These are phyloP conservation scores for Epizoanthus ramosus DNA, from an alignment of 92 coral and sea anemone genomes.

Conservation along the genomic window DNA sequence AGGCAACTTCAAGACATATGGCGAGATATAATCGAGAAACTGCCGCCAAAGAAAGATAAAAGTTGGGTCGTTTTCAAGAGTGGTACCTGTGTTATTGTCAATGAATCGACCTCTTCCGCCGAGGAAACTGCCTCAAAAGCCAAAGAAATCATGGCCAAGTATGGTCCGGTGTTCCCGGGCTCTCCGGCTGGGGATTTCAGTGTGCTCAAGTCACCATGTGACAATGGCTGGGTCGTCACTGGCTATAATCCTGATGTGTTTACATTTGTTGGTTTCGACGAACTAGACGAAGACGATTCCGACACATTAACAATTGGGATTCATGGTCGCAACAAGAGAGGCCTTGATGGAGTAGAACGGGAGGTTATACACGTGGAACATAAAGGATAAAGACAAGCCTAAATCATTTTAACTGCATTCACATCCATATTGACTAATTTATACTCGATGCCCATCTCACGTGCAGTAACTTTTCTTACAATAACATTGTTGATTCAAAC, in stretches of 20 bases:
- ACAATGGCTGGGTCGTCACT: constrained; percentile 65
- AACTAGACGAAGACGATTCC: constrained; percentile 34
- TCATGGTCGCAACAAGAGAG: constrained; percentile 64
- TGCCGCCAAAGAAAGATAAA: constrained; percentile 53
- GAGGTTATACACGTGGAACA: constrained; percentile 72
- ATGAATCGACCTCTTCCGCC: constrained; percentile 43
- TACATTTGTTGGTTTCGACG: constrained; percentile 50
- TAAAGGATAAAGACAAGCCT: constrained; percentile 15
- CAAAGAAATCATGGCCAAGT: constrained; percentile 57
- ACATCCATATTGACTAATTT: not conserved
- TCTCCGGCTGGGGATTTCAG: constrained; percentile 67
- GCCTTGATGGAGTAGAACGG: constrained; percentile 66
- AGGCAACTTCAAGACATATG: constrained; percentile 47
- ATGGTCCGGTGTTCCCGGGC: constrained; percentile 69
- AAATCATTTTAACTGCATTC: not conserved
- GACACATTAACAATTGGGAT: constrained; percentile 47
- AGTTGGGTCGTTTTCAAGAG: constrained; percentile 72
- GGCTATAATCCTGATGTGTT: constrained; percentile 58
- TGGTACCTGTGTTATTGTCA: constrained; percentile 68
- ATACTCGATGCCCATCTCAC: too few species aligned
- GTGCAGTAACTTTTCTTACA: too few species aligned
- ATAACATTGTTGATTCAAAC: too few species aligned
- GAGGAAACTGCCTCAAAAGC: constrained; percentile 65
- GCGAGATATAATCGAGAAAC: constrained; percentile 56
- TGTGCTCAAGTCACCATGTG: constrained; percentile 43